Conservation (phyloP, 2,797 vertebrate species). For the Anabacerthia variegaticeps region DNA sequence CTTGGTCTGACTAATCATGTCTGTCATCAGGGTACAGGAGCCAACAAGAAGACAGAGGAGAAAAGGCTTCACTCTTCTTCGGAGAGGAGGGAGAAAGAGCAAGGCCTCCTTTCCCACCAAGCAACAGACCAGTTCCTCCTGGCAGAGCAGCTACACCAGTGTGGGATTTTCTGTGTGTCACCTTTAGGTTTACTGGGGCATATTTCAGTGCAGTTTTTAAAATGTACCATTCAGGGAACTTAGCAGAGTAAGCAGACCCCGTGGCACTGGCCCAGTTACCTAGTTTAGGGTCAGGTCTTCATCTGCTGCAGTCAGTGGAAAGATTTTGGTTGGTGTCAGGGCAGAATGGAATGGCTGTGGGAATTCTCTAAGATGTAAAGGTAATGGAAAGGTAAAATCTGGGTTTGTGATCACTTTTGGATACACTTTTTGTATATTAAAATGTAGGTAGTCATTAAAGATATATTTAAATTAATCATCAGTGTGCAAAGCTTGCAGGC, state of each 20-base stretch:
- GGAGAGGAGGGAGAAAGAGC: neutral
- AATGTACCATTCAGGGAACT: neutral
- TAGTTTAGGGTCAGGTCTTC: neutral
- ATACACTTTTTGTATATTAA: neutral
- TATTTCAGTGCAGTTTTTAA: neutral
- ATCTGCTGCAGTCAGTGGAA: neutral
- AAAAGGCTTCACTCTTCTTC: neutral
- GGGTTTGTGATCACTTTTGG: neutral
- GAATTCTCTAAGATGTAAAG: neutral
- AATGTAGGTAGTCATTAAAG: neutral
- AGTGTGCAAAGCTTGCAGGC: neutral
- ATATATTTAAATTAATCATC: neutral
- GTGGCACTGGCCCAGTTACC: neutral
- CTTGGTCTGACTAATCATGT: neutral
- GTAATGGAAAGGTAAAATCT: neutral
- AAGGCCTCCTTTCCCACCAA: neutral
- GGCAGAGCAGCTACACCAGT: neutral
- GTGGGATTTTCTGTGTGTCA: neutral
- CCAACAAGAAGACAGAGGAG: fast-evolving
- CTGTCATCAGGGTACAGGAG: neutral
- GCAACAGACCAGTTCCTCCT: neutral
- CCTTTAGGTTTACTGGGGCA: neutral
- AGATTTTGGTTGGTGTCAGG: neutral
- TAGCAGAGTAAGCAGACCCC: neutral
- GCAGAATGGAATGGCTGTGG: neutral